Base-by-base conservation (phyloP, 2,797 vertebrate species). In the Meda fulgida region DNA sequence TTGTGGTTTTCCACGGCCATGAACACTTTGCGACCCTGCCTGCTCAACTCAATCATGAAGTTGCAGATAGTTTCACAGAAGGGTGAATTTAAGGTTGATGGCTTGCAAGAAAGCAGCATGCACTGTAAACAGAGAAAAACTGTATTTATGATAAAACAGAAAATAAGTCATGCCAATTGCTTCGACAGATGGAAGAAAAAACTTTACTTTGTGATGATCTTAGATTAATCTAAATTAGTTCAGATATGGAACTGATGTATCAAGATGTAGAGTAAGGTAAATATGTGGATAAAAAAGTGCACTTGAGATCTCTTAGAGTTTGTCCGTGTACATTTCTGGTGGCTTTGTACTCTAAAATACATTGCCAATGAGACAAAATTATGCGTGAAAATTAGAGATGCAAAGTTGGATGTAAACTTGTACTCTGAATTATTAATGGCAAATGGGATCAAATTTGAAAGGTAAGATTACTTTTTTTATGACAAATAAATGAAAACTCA, bases 41-140 rank as follows among this genome's bases (percentile, higher is more conserved):
- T 63, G 76, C 53, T 78, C 34, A 78, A 60, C 23, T 78, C 36
- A 10, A 40, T 78, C 14, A 78, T 43, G 76, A 58, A 78, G 34
- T 58, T 63, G 76, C 23, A 40, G 38, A 58, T 58, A 76, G 18
- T 76, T 65, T 65, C 58, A 46, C 36, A 43, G 38, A 46, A 79
- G 77, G 58, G 77, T 79, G 58, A 79, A 48, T 46, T 48, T 48
- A 79, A 43, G 38, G 38, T 79, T 46, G 60, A 65, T 78, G 58
- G 36, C 38, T 46, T 26, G 5, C 18, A 65, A 19, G 58, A 46
- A 65, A 65, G n/a, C 55, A 46, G 78, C 34, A 73, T 73, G 90
- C 5, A 21, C 58, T 29, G 36, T 79, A 79, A 79, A 36, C 21
- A 38, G 51, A 78, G 9, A 78, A 63, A 29, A 46, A 6, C 38